Conservation (phyloP, 2,888 invertebrate genomes). For the Dysmachus trigonus region DNA sequence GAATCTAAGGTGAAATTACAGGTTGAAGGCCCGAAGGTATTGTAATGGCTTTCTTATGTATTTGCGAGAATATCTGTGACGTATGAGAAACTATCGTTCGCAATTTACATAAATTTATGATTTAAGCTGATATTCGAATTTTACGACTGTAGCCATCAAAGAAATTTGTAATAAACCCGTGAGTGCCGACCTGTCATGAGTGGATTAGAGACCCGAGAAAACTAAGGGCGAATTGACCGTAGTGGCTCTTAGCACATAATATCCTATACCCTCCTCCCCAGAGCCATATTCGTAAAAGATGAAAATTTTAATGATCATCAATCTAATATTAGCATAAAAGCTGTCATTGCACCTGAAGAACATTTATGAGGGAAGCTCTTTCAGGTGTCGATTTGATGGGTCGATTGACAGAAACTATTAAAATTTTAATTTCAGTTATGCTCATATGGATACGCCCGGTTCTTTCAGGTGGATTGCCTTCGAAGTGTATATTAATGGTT, state of each 20-base stretch:
- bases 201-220: neutral
- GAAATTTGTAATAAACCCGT: neutral
- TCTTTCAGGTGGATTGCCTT: neutral
- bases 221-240: conserved; percentile 1
- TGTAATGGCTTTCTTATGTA: neutral
- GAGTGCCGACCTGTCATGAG: neutral
- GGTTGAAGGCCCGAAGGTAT: neutral
- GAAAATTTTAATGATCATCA: conserved; percentile 42
- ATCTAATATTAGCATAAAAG: conserved; percentile 36
- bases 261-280: neutral
- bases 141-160: conserved; percentile 34
- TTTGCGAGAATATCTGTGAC: neutral
- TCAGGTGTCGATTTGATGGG: conserved; percentile 1
- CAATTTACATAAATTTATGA: conserved; percentile 45
- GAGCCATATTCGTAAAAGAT: neutral
- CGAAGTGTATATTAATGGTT: neutral
- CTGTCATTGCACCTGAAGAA: neutral
- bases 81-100: neutral
- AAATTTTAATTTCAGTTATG: conserved; percentile 2
- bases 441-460: neutral
- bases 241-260: neutral
- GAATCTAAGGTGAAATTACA: neutral
- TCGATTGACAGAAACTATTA: conserved; percentile 32
- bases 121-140: conserved; percentile 48
- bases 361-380: neutral